Evolutionary conservation across 2,797 vertebrate species (phyloP), one percentile per base, ranked within the genome.

Genomic region (Microcaecilia unicolor): DNA sequence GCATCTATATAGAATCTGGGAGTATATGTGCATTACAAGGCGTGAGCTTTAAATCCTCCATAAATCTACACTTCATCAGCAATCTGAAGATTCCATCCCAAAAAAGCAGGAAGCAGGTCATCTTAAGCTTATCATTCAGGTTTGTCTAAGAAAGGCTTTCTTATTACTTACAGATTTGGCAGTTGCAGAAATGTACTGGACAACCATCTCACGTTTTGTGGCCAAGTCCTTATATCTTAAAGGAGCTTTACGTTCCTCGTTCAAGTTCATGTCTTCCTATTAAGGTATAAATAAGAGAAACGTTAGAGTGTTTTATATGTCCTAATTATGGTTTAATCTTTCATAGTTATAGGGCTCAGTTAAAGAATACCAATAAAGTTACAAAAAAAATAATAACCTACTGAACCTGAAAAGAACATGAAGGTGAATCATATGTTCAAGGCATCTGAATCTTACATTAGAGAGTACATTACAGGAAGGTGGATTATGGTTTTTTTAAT

Each of bases 251-350:
- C 91, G 89, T 10, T 98, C 95, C 65, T 99, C 96, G 6, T 93
- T 99, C 48, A 99, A 78, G 76, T 99, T 99, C 94, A 99, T 98
- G 75, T 99, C 96, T 73, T 99, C 96, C 96, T 99, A 59, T 20
- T 68, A 15, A 36, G 4, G 14, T 24, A 55, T 23, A 76, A 1
- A 33, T 3, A 33, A 58, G 6, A 51, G 4, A 35, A 14, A 15
- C 20, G 18, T 48, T 25, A 67, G 22, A 2, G 51, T 4, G 15
- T 6, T 3, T 38, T 2, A 22, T 4, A 32, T 4, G 9, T 30
- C 16, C 42, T 22, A 8, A 3, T 3, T 22, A 5, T 12, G 28
- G 16, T n/a, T 25, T 7, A 18, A 48, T 28, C 20, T 41, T 19
- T 13, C 16, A 10, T 4, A 25, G 15, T 36, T 27, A 16, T 24